These are phyloP conservation scores for Nibea coibor DNA, from an alignment of 2,113 vertebrate genomes.

Conservation along the genomic window DNA sequence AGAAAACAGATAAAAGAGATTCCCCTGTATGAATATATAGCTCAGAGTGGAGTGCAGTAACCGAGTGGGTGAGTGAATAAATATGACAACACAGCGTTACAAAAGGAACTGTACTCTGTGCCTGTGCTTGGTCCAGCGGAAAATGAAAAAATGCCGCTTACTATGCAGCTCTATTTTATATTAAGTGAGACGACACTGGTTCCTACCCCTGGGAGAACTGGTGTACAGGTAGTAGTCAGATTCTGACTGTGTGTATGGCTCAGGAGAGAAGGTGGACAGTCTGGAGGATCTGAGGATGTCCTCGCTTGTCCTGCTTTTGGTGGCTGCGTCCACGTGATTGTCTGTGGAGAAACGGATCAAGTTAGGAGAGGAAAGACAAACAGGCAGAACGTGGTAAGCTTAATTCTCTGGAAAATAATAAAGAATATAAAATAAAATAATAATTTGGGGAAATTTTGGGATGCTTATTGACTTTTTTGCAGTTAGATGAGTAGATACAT, in stretches of 20 bases:
- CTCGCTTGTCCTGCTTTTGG: conserved; percentile 97
- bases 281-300: conserved; percentile 93
- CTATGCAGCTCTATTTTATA: neutral
- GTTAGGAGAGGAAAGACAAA: neutral
- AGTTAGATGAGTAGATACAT: conserved; percentile 14
- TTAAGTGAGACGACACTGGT: neutral
- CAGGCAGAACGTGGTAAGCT: neutral
- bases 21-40: conserved; percentile 25
- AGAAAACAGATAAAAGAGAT: conserved; percentile 57
- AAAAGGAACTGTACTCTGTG: conserved; percentile 22
- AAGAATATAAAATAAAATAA: too few relatives aligned
- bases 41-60: conserved; percentile 30
- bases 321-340: conserved; percentile 85
- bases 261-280: conserved; percentile 92
- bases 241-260: conserved; percentile 90
- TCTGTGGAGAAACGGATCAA: conserved; percentile 79
- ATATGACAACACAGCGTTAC: conserved; percentile 44
- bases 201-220: conserved; percentile 92
- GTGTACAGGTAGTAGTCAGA: conserved; percentile 92
- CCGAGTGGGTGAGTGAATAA: conserved; percentile 30
- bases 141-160: neutral
- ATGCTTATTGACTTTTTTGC: neutral
- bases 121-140: conserved; percentile 8
- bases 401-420: neutral
- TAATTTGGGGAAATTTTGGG: neutral